These are phyloP conservation scores for Oryzias dopingdopingensis DNA, from an alignment of 2,797 vertebrate species.

Conservation along the genomic window DNA sequence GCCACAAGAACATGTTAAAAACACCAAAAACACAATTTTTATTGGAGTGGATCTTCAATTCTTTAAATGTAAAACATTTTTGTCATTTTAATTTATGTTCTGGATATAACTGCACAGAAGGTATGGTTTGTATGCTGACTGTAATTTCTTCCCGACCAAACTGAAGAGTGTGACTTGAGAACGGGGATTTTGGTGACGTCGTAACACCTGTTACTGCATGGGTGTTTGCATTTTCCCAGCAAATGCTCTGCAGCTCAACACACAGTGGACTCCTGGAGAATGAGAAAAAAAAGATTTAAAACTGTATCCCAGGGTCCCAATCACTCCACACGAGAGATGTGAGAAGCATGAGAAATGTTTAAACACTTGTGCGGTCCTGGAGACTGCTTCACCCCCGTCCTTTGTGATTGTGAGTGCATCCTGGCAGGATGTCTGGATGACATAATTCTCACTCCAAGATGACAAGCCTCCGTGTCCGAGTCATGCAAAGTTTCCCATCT, in stretches of 20 bases:
- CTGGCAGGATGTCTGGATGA: slow-evolving; percentile 22
- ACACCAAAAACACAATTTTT: no score
- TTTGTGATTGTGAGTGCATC: slow-evolving; percentile 23
- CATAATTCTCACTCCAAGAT: slow-evolving; percentile 33
- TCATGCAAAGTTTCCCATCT: slow-evolving; percentile 46
- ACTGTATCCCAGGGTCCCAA: slow-evolving; percentile 1
- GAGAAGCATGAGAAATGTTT: slow-evolving; percentile 41
- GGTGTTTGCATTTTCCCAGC: slow-evolving; percentile 29
- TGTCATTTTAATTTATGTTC: slow-evolving; percentile 19
- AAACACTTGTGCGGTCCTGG: slow-evolving; percentile 16
- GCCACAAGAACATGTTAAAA: no score
- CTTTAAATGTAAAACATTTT: not conserved
- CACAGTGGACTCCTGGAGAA: slow-evolving; percentile 14
- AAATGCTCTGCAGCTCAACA: slow-evolving; percentile 24
- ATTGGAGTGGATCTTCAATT: no score
- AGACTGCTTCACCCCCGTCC: slow-evolving; percentile 46
- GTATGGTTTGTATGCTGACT: slow-evolving; percentile 17
- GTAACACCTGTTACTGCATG: slow-evolving; percentile 67
- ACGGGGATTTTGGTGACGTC: slow-evolving; percentile 44
- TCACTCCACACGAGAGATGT: slow-evolving; percentile 19
- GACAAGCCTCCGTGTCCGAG: slow-evolving; percentile 12
- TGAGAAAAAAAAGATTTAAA: slow-evolving; percentile 21
- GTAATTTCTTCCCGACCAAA: not conserved
- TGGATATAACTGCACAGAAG: not conserved
- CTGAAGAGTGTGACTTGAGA: slow-evolving; percentile 1